Base-by-base conservation (phyloP, 2,888 invertebrate species). In the Agrochola litura region DNA sequence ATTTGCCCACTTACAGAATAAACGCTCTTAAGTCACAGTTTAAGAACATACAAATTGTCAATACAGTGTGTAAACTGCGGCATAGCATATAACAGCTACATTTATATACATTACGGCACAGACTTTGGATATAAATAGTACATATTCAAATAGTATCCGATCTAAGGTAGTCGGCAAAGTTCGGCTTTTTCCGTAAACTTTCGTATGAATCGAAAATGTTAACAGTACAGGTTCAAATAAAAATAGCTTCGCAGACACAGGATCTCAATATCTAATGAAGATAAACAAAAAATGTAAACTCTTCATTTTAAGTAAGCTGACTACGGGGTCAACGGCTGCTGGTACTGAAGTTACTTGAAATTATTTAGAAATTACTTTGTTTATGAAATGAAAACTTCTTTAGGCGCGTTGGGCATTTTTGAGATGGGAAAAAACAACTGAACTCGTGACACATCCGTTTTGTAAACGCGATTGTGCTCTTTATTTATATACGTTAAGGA, bases 91-190 rank as follows among this genome's bases (percentile, higher is more conserved):
- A 79, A 67, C 61, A 74, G 22, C 73, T 67, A 73, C 52, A 70
- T 64, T 12, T 12, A 49, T 49, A 56, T 22, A 69, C 60, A 82
- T 66, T 77, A 73, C 83, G 65, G 83, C 78, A 81, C 73, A 82
- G 56, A 83, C 78, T 82, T 73, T 73, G 73, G 78, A 68, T 81
- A 73, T 70, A 70, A 64, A 60, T 61, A 65, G 68, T 69, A 56
- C 10, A 82, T 49, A 66, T 77, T 71, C 71, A 54, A 25, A 14
- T 52, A 82, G 78, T 66, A 19, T 73, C 41, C 54, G 68, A 61
- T 5, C 83, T n/a, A 65, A 81, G 68, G 9, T 25, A 14, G 22
- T 77, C 72, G 82, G 63, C 37, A 56, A 65, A 43, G 6, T 65
- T 82, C 49, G 78, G 54, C 6, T 43, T 8, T 0, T 54, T 69